These are phyloP conservation scores for Lepus oiostolus DNA, from an alignment of 2,797 vertebrate species.

Conservation along the genomic window DNA sequence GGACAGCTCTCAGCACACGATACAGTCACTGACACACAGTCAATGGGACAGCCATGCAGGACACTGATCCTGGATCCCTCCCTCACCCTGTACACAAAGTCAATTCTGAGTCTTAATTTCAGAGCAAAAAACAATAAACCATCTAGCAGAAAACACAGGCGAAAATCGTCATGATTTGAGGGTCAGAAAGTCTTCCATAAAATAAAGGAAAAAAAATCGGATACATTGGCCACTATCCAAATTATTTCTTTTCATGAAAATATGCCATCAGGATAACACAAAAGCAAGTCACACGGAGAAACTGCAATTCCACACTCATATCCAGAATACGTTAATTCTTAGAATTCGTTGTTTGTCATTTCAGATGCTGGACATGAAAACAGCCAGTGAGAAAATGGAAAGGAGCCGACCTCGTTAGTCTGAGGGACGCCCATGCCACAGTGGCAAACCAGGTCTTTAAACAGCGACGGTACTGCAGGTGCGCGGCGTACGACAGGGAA, in stretches of 20 bases:
- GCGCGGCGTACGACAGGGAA: too few relatives aligned
- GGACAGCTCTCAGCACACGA: too few relatives aligned
- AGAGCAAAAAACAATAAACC: neutral
- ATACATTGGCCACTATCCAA: neutral
- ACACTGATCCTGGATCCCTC: neutral
- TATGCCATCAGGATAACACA: neutral
- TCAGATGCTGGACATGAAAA: neutral
- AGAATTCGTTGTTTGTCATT: neutral
- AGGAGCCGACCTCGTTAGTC: rapidly evolving
- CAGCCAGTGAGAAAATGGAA: neutral
- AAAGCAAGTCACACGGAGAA: neutral
- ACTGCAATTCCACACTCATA: too few relatives aligned
- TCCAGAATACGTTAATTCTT: neutral
- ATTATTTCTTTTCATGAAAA: neutral
- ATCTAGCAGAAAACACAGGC: neutral
- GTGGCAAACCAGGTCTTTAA: neutral
- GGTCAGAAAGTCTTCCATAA: neutral
- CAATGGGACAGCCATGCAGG: rapidly evolving
- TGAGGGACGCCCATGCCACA: neutral
- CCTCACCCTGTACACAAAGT: neutral
- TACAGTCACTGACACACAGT: neutral
- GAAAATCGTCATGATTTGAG: neutral
- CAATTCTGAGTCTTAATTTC: neutral
- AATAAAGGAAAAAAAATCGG: neutral
- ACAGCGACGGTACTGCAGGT: too few relatives aligned